A percentile compares a stretch with the other conserved stretches of the same genome.
These are phyloP conservation scores for Colletes collaris DNA, from an alignment of 2,888 invertebrate species.

Conservation along the genomic window DNA sequence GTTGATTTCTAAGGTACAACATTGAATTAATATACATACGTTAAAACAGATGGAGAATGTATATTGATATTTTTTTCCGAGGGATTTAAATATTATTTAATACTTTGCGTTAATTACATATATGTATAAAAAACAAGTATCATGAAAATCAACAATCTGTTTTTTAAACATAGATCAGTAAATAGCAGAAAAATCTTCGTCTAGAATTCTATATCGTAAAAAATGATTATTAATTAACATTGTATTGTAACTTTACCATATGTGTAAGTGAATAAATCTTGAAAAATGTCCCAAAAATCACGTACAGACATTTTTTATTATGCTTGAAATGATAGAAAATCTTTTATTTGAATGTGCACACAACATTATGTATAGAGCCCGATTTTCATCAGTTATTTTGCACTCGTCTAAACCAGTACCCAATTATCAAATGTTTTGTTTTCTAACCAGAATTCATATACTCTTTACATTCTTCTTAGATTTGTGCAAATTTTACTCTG, in stretches of 20 bases:
- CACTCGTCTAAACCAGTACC: too few relatives aligned
- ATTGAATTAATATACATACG: constrained; percentile 11
- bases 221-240: constrained; percentile 48
- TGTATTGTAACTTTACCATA: constrained; percentile 35
- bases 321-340: not conserved
- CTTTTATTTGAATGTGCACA: not conserved
- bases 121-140: constrained; percentile 10
- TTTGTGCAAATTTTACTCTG: too few relatives aligned
- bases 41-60: not conserved
- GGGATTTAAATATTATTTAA: constrained; percentile 14
- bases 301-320: not conserved
- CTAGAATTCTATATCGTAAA: constrained; percentile 19
- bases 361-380: too few relatives aligned
- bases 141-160: not conserved
- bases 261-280: constrained; percentile 46
- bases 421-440: too few relatives aligned
- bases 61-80: constrained; percentile 5
- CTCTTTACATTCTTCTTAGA: too few relatives aligned
- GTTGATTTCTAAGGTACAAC: constrained; percentile 15
- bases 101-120: constrained; percentile 15
- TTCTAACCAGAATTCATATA: too few relatives aligned
- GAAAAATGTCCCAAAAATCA: constrained; percentile 13
- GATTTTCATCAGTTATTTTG: too few relatives aligned
- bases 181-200: constrained; percentile 3
- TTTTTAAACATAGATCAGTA: constrained; percentile 15